phyloP scores from a whole-genome alignment of 2,888 invertebrate species.

The Drosophila mayaguana region DNA sequence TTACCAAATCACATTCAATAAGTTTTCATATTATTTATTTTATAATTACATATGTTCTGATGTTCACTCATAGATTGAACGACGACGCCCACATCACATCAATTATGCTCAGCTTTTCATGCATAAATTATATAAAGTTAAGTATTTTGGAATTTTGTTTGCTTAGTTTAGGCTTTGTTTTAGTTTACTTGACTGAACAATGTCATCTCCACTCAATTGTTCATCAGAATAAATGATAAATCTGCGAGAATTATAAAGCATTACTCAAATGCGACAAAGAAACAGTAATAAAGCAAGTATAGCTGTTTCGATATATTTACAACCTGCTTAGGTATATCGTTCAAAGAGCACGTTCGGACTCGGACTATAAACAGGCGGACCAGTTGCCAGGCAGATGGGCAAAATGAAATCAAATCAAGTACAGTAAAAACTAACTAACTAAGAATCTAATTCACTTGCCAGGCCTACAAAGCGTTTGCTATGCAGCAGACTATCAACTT shows the following conservation, averaged over 20 bases:
- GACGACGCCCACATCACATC: slow-evolving; percentile 47
- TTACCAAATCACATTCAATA: not conserved
- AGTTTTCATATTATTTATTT: slow-evolving; percentile 45
- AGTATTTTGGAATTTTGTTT: slow-evolving; percentile 72
- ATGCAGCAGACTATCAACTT: slow-evolving; percentile 51
- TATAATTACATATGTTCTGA: slow-evolving; percentile 60
- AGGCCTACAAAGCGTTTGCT: slow-evolving; percentile 31
- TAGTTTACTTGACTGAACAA: slow-evolving; percentile 46
- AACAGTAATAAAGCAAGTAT: slow-evolving; percentile 14
- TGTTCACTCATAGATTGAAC: slow-evolving; percentile 45
- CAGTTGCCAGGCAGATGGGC: slow-evolving; percentile 13
- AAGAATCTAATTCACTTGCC: slow-evolving; percentile 58
- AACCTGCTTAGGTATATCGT: slow-evolving; percentile 34
- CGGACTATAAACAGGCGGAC: slow-evolving; percentile 34
- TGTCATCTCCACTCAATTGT: slow-evolving; percentile 41
- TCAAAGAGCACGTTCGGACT: slow-evolving; percentile 11
- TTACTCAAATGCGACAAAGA: slow-evolving; percentile 19
- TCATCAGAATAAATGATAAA: slow-evolving; percentile 49
- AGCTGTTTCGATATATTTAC: slow-evolving; percentile 52
- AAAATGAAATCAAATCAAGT: not conserved
- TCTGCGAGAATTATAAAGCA: slow-evolving; percentile 29
- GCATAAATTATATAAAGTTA: slow-evolving; percentile 66
- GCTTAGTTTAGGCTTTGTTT: slow-evolving; percentile 40
- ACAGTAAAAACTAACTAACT: slow-evolving; percentile 46
- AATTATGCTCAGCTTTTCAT: slow-evolving; percentile 36